Base-by-base conservation (phyloP, 2,888 invertebrate genomes). In the Saturnia japonica region DNA sequence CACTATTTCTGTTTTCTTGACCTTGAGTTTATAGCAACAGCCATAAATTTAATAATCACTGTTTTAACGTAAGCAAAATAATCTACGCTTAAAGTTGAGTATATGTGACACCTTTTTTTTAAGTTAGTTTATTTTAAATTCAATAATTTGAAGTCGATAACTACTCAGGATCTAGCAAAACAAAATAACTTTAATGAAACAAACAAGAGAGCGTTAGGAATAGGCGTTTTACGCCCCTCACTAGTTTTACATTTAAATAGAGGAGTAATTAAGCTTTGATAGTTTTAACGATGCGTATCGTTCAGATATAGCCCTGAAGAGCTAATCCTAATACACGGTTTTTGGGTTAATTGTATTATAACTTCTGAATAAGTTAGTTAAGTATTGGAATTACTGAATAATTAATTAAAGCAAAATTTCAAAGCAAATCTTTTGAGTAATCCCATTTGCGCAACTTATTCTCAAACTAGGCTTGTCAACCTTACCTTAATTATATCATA, bases 171-270 rank as follows among this genome's bases (percentile, higher is more conserved):
- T 14, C 6, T 14, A 28, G 28, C 22, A 22, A 4, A 54, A 54
- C 54, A 54, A 54, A 62, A 34, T 62, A 34, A 62, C 28, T 22
- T 40, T 64, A 64, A 64, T n/a, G 40, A 64, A 64, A 40, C 64
- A n/a, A 64, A 19, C 22, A 19, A 40, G n/a, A n/a, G 12, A 64
- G 7, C 19, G 19, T 64, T 64, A 19, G 1, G 19, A 62, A 62
- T 4, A 62, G 12, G 9, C 40, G 34, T 34, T 64, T 40, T 40
- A 64, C 34, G 28, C 40, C 40, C 40, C 40, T 19, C 40, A 28
- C 40, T 40, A 64, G 64, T 34, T 64, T n/a, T n/a, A 64, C n/a
- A 64, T 64, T 64, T 64, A 40, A n/a, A 64, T 64, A 64, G 40
- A 19, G 2, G 40, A 4, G n/a, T 40, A 64, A 40, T 64, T 64